Conservation (phyloP, 1,140 invertebrate genomes). For the Eubasilissa regina region DNA sequence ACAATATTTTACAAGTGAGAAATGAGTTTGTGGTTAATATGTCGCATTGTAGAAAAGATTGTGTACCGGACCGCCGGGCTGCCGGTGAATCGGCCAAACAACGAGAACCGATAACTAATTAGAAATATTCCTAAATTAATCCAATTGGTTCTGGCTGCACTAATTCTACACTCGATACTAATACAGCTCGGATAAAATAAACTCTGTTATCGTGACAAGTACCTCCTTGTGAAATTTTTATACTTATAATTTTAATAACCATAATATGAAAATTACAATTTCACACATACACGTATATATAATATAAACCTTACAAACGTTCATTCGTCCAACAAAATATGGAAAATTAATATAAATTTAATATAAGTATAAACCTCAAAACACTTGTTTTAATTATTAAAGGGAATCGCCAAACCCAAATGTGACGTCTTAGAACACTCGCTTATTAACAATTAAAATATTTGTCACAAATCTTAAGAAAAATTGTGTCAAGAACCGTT, state of each 20-base stretch:
- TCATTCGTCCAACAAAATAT: slow-evolving; percentile 30
- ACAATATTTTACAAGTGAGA: slow-evolving; percentile 53
- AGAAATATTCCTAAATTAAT: slow-evolving; percentile 57
- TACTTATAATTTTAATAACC: slow-evolving; percentile 30
- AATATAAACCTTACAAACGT: slow-evolving; percentile 45
- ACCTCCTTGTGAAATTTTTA: slow-evolving; percentile 47
- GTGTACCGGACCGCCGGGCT: too few species aligned
- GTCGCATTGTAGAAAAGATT: not conserved
- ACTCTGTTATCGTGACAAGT: slow-evolving; percentile 45
- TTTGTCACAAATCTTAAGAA: slow-evolving; percentile 8
- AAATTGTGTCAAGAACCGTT: slow-evolving; percentile 9
- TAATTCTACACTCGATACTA: slow-evolving; percentile 26
- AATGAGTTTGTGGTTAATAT: slow-evolving; percentile 26
- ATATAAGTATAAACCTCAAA: slow-evolving; percentile 30
- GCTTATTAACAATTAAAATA: slow-evolving; percentile 21
- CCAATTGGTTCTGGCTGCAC: slow-evolving; percentile 59
- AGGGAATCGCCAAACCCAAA: slow-evolving; percentile 18
- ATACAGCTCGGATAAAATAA: slow-evolving; percentile 57
- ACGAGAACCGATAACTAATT: slow-evolving; percentile 51
- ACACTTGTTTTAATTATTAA: slow-evolving; percentile 11
- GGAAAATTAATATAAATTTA: slow-evolving; percentile 29
- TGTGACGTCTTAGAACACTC: not conserved
- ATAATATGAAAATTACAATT: slow-evolving; percentile 49
- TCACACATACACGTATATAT: slow-evolving; percentile 46
- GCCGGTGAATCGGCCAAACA: not conserved